These are phyloP conservation scores for Dasysyrphus tricinctus DNA, from an alignment of 2,888 invertebrate species.

Conservation along the genomic window DNA sequence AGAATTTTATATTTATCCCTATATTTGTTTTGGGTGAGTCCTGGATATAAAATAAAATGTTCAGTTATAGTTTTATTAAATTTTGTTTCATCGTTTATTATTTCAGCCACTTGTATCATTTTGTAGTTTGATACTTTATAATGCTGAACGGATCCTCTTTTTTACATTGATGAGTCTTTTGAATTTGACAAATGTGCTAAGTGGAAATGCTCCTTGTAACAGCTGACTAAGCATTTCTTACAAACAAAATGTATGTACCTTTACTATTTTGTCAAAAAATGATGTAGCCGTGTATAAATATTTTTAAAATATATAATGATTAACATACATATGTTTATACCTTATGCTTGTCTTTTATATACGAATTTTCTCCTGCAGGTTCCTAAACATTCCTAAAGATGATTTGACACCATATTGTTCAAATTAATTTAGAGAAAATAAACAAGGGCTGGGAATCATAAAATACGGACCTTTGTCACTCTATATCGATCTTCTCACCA, in stretches of 20 bases:
- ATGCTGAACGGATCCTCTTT: conserved; percentile 53
- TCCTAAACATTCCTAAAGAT: too few species aligned
- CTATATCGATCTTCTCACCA: too few species aligned
- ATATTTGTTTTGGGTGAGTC: conserved; percentile 62
- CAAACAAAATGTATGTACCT: background rate
- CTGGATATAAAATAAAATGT: background rate
- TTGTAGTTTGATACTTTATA: conserved; percentile 27
- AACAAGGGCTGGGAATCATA: too few species aligned
- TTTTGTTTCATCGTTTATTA: background rate
- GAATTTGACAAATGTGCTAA: conserved; percentile 43
- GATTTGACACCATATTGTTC: too few species aligned
- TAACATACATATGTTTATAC: too few species aligned
- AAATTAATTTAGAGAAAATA: too few species aligned
- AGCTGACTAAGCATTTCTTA: background rate
- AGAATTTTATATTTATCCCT: conserved; percentile 42
- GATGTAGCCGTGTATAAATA: too few species aligned
- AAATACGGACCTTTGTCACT: too few species aligned
- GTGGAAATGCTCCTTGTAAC: conserved; percentile 19
- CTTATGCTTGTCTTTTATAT: too few species aligned
- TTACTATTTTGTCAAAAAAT: background rate
- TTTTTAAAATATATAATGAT: too few species aligned
- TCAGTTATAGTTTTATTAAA: too few species aligned
- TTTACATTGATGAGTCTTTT: conserved; percentile 52
- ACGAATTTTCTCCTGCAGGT: too few species aligned
- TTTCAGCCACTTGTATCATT: conserved; percentile 58